Conservation (phyloP, 2,888 invertebrate species). For the Drosophila quasianomalipes region DNA sequence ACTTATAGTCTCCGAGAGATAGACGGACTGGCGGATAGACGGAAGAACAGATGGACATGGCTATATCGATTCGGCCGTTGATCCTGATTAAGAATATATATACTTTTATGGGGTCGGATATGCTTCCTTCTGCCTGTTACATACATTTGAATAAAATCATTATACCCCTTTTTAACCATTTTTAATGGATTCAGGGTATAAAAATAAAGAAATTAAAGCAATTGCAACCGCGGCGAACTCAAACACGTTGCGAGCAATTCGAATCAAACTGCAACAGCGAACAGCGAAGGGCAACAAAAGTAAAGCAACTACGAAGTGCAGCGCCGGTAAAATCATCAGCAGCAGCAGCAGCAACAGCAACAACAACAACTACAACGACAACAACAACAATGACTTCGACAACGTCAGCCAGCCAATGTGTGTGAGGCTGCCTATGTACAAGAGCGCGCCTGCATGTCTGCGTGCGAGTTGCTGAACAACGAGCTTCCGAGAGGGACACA, state of each 20-base stretch:
- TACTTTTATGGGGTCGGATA: no score
- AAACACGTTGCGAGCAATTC: conserved; percentile 52
- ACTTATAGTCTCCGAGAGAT: no score
- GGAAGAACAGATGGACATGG: no score
- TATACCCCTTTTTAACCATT: neutral
- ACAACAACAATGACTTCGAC: conserved; percentile 26
- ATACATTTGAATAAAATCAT: no score
- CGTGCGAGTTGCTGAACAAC: conserved; percentile 41
- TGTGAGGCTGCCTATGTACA: conserved; percentile 76
- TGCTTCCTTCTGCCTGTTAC: no score
- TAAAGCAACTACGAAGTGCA: conserved; percentile 62
- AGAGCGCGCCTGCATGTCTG: conserved; percentile 59
- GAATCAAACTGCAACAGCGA: conserved; percentile 42
- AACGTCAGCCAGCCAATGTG: conserved; percentile 73
- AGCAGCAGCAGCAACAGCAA: conserved; percentile 36
- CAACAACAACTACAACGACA: conserved; percentile 6
- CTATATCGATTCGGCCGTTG: no score
- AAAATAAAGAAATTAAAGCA: conserved; percentile 30
- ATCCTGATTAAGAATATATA: no score
- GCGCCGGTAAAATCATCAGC: conserved; percentile 36
- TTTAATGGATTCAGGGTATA: neutral
- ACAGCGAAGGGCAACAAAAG: conserved; percentile 36
- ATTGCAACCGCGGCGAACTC: conserved; percentile 53
- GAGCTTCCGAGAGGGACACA: conserved; percentile 49
- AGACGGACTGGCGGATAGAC: no score